These are phyloP conservation scores for Sebastes jordani DNA, from an alignment of 2,797 vertebrate genomes.

Conservation along the genomic window DNA sequence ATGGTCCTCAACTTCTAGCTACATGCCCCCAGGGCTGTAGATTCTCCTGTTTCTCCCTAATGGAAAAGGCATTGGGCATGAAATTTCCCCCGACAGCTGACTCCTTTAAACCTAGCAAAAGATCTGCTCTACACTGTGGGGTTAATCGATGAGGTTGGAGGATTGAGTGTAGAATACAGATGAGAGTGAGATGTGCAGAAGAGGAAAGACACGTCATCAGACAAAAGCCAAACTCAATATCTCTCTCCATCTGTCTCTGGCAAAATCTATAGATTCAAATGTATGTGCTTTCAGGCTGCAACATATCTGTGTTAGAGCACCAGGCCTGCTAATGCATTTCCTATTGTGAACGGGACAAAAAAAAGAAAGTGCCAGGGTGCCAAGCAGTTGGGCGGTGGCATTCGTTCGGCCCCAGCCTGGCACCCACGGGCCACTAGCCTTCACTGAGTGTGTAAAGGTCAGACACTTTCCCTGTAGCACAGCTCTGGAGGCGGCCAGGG, in stretches of 20 bases:
- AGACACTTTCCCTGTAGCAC: constrained; percentile 11
- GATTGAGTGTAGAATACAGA: constrained; percentile 58
- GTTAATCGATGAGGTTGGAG: constrained; percentile 61
- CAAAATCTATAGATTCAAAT: background rate
- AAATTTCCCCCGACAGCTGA: constrained; percentile 73
- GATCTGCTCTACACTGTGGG: constrained; percentile 54
- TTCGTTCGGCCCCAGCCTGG: constrained; percentile 5
- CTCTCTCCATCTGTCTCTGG: background rate
- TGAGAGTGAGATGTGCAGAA: constrained; percentile 23
- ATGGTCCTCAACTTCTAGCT: constrained; percentile 40
- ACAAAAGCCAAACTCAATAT: background rate
- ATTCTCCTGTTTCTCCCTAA: constrained; percentile 66
- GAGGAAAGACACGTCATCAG: background rate
- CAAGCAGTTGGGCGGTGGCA: background rate
- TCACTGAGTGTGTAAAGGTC: constrained; percentile 56
- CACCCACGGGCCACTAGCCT: constrained; percentile 27
- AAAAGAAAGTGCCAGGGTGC: background rate
- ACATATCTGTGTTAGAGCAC: constrained; percentile 1
- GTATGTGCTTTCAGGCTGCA: background rate
- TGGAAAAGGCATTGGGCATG: constrained; percentile 76
- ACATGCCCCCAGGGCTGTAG: constrained; percentile 29
- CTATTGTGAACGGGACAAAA: constrained; percentile 21
- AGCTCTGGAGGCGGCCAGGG: constrained; percentile 8
- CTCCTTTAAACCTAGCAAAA: constrained; percentile 51
- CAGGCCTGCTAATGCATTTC: background rate